A percentile compares a stretch with the other conserved stretches of the same genome.
phyloP scores from a whole-genome alignment of 2,113 vertebrate species.

The Chiloscyllium plagiosum region DNA sequence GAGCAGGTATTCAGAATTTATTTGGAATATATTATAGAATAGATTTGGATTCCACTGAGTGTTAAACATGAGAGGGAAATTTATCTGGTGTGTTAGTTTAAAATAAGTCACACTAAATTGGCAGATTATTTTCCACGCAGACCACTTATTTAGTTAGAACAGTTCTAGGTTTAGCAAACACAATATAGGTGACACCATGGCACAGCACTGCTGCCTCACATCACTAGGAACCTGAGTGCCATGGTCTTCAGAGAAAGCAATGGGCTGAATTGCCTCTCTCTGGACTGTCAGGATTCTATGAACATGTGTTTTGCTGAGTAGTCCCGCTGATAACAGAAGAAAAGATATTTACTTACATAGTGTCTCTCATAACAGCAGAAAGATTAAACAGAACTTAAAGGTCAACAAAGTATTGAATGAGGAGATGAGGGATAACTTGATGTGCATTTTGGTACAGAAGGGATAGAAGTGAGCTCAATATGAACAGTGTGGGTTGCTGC shows the following conservation, averaged over 20 bases:
- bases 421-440: not conserved
- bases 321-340: not conserved
- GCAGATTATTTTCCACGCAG: too few relatives aligned
- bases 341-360: not conserved
- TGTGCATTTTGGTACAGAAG: not conserved
- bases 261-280: too few relatives aligned
- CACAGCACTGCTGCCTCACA: too few relatives aligned
- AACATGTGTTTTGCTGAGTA: not conserved
- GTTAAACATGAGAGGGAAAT: not conserved
- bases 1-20: not conserved
- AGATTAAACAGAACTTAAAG: not conserved
- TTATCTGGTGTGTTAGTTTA: not conserved
- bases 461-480: not conserved
- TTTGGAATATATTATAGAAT: not conserved
- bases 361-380: not conserved
- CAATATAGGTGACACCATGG: too few relatives aligned
- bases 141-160: too few relatives aligned
- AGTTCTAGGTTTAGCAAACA: too few relatives aligned
- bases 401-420: not conserved
- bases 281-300: too few relatives aligned
- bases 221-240: too few relatives aligned
- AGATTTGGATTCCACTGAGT: not conserved
- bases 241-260: too few relatives aligned
- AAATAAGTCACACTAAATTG: not conserved
- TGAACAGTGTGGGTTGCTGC: not conserved